Evolutionary conservation across 2,113 vertebrate species (phyloP).

Genomic region (Hystrix brachyura): DNA sequence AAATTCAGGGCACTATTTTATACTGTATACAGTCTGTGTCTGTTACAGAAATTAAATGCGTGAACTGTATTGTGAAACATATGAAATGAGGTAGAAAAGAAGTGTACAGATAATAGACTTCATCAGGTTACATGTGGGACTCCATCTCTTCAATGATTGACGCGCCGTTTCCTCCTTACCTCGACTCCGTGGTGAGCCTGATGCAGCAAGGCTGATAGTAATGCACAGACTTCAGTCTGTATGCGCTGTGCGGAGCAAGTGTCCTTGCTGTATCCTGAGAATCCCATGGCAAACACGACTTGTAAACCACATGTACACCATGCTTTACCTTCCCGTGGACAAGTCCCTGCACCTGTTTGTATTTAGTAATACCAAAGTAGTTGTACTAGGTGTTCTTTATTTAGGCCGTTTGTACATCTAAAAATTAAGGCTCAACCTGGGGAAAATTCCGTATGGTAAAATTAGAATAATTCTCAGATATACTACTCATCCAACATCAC

Average conservation of each 20-base stretch:
- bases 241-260: neutral
- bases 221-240: neutral
- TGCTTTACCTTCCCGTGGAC: neutral
- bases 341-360: constrained; percentile 12
- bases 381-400: constrained; percentile 22
- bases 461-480: constrained; percentile 7
- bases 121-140: neutral
- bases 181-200: neutral
- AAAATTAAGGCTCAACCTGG: constrained; percentile 1
- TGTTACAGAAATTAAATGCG: neutral
- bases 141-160: neutral
- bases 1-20: neutral
- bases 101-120: neutral
- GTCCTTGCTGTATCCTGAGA: neutral
- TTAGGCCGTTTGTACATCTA: neutral
- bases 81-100: neutral
- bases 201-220: neutral
- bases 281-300: neutral
- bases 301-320: neutral
- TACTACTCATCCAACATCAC: neutral
- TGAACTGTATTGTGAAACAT: neutral
- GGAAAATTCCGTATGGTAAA: neutral
- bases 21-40: neutral
- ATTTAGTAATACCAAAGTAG: neutral
- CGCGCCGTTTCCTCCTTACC: neutral